These are phyloP conservation scores for Tupaia tana DNA, from an alignment of 2,113 vertebrate genomes.

Conservation along the genomic window DNA sequence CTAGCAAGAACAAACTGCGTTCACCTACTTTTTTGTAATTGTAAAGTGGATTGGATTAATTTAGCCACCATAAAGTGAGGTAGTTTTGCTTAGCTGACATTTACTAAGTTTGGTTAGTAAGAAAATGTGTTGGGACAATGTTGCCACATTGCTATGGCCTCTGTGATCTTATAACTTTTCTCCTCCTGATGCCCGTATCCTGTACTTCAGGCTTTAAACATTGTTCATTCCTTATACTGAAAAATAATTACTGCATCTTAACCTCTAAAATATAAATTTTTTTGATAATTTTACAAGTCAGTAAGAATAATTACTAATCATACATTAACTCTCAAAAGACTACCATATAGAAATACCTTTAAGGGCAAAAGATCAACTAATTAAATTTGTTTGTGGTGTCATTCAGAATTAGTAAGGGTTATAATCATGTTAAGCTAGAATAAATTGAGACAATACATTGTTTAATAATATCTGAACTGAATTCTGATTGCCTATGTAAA, in stretches of 20 bases:
- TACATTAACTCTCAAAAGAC: slow-evolving; percentile 34
- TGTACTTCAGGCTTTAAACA: background rate
- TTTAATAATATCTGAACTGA: background rate
- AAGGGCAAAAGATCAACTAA: slow-evolving; percentile 33
- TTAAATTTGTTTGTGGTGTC: slow-evolving; percentile 35
- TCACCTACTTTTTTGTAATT: slow-evolving; percentile 28
- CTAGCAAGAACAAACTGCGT: slow-evolving; percentile 19
- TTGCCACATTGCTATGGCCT: background rate
- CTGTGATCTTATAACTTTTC: slow-evolving; percentile 38
- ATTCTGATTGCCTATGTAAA: slow-evolving; percentile 61
- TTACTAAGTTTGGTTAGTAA: background rate
- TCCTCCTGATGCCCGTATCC: background rate
- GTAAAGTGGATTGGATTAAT: background rate
- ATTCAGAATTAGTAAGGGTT: slow-evolving; percentile 39
- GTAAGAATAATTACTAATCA: slow-evolving; percentile 8
- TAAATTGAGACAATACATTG: background rate
- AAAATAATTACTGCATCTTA: slow-evolving; percentile 54
- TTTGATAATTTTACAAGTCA: slow-evolving; percentile 50
- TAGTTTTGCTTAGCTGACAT: background rate
- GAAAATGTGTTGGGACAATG: background rate
- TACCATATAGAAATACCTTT: slow-evolving; percentile 15
- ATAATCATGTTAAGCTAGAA: slow-evolving; percentile 50
- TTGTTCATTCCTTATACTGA: background rate
- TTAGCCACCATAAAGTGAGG: background rate
- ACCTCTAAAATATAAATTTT: slow-evolving; percentile 39